Evolutionary conservation across 2,888 invertebrate genomes (phyloP), one percentile per base, ranked within the genome.

Genomic region (Heteromurus nitidus): DNA sequence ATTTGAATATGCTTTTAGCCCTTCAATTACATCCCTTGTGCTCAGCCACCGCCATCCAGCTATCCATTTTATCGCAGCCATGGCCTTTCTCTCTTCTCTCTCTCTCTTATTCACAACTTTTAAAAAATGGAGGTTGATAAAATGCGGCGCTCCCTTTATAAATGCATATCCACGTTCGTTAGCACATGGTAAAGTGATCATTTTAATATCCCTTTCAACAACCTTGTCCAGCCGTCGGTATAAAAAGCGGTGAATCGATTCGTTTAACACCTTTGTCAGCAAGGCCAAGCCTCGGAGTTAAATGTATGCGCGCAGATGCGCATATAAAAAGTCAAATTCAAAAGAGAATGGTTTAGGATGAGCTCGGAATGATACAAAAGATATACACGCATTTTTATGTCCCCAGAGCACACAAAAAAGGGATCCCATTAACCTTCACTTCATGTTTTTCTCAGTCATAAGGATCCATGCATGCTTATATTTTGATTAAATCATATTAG

Each of bases 381-480:
- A 22, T 44, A n/a, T 26, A 44, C 11, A 42, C 36, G 22, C 20
- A 26, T 30, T 18, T 58, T 53, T n/a, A 58, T 13, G 42, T 26
- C 28, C 24, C 7, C 36, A 11, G 47, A 47, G 47, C 16, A 24
- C 16, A 36, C n/a, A n/a, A n/a, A n/a, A 31, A 55, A 31, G 53
- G 36, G 26, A 22, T 60, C 20, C 47, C 26, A 60, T 72, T 62
- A 69, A 69, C 69, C 69, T 55, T 53, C 68, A 31, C 36, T 20
- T 24, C 67, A n/a, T n/a, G n/a, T n/a, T n/a, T n/a, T n/a, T n/a
- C n/a, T n/a, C n/a, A n/a, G n/a, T n/a, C n/a, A n/a, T n/a, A n/a
- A n/a, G n/a, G n/a, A n/a, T n/a, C n/a, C n/a, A n/a, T n/a, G n/a
- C n/a, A n/a, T n/a, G n/a, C n/a, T n/a, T n/a, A n/a, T n/a, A n/a